Base-by-base conservation (phyloP, 2,113 vertebrate species). In the Motacilla alba region DNA sequence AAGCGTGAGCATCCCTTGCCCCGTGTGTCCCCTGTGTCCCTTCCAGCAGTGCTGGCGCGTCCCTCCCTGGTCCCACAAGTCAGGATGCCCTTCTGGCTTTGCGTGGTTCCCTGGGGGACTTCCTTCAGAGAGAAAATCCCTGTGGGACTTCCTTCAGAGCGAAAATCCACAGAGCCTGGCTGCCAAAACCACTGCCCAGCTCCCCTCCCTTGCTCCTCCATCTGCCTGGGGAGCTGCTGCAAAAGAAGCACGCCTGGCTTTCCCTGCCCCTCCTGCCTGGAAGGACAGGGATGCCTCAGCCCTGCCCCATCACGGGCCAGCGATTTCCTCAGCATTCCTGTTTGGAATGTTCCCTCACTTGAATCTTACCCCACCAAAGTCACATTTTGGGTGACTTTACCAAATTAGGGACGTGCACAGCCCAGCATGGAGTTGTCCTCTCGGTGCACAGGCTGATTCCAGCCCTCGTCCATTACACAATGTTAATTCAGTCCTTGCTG, bases 211-310 rank as follows among this genome's bases (percentile, higher is more conserved):
- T 6, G 17, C 30, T 83, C 75, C 55, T 19, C 5, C 18, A 9
- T 72, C 79, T 8, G 0, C 11, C 74, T 59, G 0, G 0, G 0
- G 64, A 92, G 12, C 35, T 2, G 7, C 76, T 53, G 83, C 28
- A 6, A 9, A 41, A 62, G 46, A 27, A 87, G 19, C 33, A 3
- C 10, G 10, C 16, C 9, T 28, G 46, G 7, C 15, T 74, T 47
- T 93, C 16, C 39, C 33, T 43, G n/a, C 24, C 68, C 46, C 35
- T 86, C 60, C 72, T 37, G 56, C 30, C 77, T 89, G 92, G 50
- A 52, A 21, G 56, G 56, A 52, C 2, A 1, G 63, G 31, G 67
- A 9, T 27, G 49, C 20, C 75, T 46, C 73, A 70, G 50, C 47
- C 16, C 26, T 11, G 21, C 47, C 43, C 43, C 15, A 6, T 39